Conservation (phyloP, 2,113 vertebrate genomes). For the Burhinus bistriatus region DNA sequence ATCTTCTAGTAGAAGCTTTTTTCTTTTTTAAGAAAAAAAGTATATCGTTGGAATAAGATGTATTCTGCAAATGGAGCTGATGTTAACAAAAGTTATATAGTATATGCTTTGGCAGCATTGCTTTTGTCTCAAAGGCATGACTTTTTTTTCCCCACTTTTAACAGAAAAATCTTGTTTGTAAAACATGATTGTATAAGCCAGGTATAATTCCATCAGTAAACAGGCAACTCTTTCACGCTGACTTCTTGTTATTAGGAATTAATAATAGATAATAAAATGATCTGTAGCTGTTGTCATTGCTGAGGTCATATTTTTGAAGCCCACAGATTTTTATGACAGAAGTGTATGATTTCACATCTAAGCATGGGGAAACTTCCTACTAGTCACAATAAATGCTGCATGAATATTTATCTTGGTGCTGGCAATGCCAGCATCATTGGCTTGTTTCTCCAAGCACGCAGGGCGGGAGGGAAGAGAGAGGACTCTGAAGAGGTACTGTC, state of each 20-base stretch:
- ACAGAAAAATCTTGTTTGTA: neutral
- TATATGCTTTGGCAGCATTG: neutral
- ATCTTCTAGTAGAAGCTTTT: neutral
- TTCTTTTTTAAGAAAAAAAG: neutral
- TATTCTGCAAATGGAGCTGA: neutral
- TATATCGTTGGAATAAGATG: neutral
- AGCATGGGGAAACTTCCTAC: neutral
- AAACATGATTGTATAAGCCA: neutral
- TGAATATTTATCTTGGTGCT: neutral
- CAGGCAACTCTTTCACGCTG: neutral
- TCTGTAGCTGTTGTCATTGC: neutral
- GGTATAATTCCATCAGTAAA: neutral
- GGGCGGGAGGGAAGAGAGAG: neutral
- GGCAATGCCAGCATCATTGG: fast-evolving
- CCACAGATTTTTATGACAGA: neutral
- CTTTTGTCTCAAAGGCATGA: neutral
- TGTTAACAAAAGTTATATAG: neutral
- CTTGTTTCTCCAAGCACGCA: neutral
- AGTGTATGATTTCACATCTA: neutral
- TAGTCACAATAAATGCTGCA: neutral
- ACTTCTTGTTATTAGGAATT: neutral
- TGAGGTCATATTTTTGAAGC: neutral
- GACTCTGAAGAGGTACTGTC: neutral
- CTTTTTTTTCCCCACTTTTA: neutral
- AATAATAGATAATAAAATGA: neutral